Percentiles rank a stretch among this genome's conserved stretches.
Evolutionary conservation across 2,113 vertebrate species (phyloP).

Genomic region (Hippolais icterina): DNA sequence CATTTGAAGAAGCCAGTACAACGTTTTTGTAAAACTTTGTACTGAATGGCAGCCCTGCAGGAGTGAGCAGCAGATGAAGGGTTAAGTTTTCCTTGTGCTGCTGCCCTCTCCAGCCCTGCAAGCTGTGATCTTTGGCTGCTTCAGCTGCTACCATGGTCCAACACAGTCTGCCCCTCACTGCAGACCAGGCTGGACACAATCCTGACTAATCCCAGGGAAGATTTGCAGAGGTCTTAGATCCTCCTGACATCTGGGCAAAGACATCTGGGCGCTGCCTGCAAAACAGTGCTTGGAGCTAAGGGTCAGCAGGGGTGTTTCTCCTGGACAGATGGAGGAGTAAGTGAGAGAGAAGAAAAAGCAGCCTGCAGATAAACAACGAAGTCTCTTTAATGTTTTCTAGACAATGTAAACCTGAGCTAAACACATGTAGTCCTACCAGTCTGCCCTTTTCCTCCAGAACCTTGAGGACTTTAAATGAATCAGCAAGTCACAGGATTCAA

Average conservation of each 20-base stretch:
- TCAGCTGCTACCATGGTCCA: neutral
- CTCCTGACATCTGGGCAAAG: neutral
- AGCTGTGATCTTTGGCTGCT: slow-evolving; percentile 5
- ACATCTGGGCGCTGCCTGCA: neutral
- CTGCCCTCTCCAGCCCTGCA: neutral
- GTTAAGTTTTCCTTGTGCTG: neutral
- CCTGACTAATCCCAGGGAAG: neutral
- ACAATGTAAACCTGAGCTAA: neutral
- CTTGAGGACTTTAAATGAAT: neutral
- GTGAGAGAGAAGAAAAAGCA: neutral
- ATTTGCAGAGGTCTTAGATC: neutral
- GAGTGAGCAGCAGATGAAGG: neutral
- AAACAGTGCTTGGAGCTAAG: neutral
- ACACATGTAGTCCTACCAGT: neutral
- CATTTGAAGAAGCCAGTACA: neutral
- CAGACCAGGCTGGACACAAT: neutral
- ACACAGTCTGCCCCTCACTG: neutral
- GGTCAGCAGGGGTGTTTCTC: neutral
- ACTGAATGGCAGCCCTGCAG: neutral
- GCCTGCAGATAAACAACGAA: neutral
- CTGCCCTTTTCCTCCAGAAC: neutral
- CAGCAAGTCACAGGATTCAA: neutral
- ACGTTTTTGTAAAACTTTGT: neutral
- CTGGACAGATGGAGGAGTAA: neutral
- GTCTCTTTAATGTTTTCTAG: neutral